Evolutionary conservation across 2,113 vertebrate genomes (phyloP).

Genomic region (Notarius lentiginosus): DNA sequence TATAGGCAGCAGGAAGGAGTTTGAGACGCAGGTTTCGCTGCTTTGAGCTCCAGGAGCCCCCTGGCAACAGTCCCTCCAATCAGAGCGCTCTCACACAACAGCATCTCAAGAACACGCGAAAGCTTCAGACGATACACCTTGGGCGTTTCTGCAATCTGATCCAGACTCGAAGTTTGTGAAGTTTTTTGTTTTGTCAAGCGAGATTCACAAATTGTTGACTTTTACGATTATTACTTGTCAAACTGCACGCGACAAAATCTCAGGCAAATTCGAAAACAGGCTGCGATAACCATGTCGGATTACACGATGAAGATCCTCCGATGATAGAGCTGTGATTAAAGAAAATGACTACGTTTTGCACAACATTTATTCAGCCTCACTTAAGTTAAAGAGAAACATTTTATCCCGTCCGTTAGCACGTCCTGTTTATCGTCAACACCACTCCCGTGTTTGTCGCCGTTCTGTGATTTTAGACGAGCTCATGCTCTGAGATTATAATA

Average conservation of each 20-base stretch:
- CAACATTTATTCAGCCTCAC: background rate
- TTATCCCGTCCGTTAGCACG: background rate
- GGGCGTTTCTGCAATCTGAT: background rate
- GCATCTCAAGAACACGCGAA: background rate
- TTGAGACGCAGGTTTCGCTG: background rate
- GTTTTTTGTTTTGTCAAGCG: background rate
- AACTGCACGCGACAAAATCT: background rate
- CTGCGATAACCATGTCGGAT: background rate
- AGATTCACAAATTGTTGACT: background rate
- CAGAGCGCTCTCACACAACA: slow-evolving; percentile 12
- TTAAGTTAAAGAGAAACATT: background rate
- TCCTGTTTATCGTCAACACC: background rate
- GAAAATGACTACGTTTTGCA: background rate
- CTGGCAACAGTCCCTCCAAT: slow-evolving; percentile 77
- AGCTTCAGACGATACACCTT: background rate
- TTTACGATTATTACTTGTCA: background rate
- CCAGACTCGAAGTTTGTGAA: background rate
- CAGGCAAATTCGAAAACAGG: background rate
- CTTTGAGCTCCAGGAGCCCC: slow-evolving; percentile 68
- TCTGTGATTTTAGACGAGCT: background rate
- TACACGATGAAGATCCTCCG: background rate
- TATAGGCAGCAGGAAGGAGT: background rate
- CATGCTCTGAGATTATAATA: background rate
- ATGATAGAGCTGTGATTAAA: background rate
- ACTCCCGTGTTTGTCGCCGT: background rate